phyloP scores from a whole-genome alignment of 92 coral and sea anemone species.

The Epizoanthus rinbou region DNA sequence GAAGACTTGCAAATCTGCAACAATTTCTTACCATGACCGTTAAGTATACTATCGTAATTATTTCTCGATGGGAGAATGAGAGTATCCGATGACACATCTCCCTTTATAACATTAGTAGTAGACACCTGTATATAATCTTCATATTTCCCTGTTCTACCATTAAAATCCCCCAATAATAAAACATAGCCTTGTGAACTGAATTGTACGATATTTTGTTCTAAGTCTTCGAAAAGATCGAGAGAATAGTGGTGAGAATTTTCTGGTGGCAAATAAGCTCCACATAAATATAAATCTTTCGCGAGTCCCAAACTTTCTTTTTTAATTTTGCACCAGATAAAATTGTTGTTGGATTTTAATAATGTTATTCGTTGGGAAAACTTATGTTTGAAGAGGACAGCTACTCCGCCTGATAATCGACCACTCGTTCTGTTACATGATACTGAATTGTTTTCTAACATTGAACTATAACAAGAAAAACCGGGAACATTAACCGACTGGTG shows the following conservation, averaged over 20 bases:
- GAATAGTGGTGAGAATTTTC: slow-evolving; percentile 25
- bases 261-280: slow-evolving; percentile 33
- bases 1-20: slow-evolving; percentile 47
- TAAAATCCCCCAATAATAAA: slow-evolving; percentile 35
- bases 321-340: slow-evolving; percentile 28
- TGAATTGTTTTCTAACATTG: background rate
- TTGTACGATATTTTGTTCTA: slow-evolving; percentile 3
- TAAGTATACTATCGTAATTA: slow-evolving; percentile 47
- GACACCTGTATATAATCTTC: slow-evolving; percentile 6
- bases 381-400: slow-evolving; percentile 29
- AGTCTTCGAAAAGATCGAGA: slow-evolving; percentile 19
- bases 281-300: slow-evolving; percentile 8
- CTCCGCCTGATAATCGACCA: slow-evolving; percentile 25
- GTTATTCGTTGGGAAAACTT: background rate
- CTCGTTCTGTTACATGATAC: background rate
- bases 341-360: background rate
- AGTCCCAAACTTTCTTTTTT: background rate
- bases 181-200: slow-evolving; percentile 1
- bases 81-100: background rate
- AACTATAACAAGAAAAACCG: slow-evolving; percentile 8
- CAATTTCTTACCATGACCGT: slow-evolving; percentile 50
- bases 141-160: slow-evolving; percentile 26
- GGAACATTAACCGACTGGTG: background rate
- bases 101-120: background rate
- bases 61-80: slow-evolving; percentile 20